Base-by-base conservation (phyloP, 2,888 invertebrate genomes). In the Hemistola chrysoprasaria region DNA sequence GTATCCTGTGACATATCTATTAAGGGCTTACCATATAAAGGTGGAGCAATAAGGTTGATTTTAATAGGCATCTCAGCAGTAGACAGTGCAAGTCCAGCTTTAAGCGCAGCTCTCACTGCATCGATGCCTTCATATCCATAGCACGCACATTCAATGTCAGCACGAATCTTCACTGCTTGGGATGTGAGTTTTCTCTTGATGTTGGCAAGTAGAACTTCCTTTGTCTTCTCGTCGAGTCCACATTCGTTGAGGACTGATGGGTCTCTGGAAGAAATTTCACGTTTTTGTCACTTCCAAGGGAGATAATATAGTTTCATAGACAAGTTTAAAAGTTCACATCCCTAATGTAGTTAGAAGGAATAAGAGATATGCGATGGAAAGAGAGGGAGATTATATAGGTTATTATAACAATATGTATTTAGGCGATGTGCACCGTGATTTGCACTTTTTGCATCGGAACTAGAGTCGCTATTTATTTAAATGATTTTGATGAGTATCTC, bases 41-140 rank as follows among this genome's bases (percentile, higher is more conserved):
- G 99, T 21, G 99, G 99, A 3, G 99, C 99, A 73, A 99, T 99
- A 55, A 99, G 91, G 87, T 99, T 99, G 62, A 99, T 99, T 91
- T 98, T 98, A 60, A 99, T 97, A 0, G 98, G 98, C 85, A 99
- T 91, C 59, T 97, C 97, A 58, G 95, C 94, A 0, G 97, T 97
- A 2, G 98, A 98, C 35, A 97, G 90, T 24, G 95, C 93, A 22
- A 99, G 92, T 1, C 99, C 99, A 50, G 96, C 92, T 76, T 93
- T 95, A 24, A 99, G 86, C 0, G 99, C 97, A 26, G 94, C 91
- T 77, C 99, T 98, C 0, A 99, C 98, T 2, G 99, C 99, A 86
- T 99, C 99, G 54, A 99, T 98, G 16, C 99, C 99, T 78, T 99
- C 99, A 69, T 99, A 99, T 1, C 97, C 86, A 1, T 86, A 86